Conservation (phyloP, 2,113 vertebrate genomes). For the Hoplias malabaricus region DNA sequence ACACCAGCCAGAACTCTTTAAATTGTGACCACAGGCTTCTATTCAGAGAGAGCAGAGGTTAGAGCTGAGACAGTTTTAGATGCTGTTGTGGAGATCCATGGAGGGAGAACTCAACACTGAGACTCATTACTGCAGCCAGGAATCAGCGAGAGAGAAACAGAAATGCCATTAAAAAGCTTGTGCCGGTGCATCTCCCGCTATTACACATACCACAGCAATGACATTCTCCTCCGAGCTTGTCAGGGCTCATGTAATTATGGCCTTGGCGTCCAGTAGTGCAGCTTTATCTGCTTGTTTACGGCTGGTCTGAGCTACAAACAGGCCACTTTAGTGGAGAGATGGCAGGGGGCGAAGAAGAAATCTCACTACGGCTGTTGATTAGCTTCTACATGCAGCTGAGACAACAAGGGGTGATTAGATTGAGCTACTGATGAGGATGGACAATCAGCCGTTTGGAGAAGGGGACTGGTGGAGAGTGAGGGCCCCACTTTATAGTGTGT, state of each 20-base stretch:
- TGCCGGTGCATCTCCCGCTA: not conserved
- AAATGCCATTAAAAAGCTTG: not conserved
- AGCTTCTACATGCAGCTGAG: slow-evolving; percentile 45
- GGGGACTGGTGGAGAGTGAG: slow-evolving; percentile 31
- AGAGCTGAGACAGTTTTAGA: slow-evolving; percentile 11
- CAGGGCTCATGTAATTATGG: slow-evolving; percentile 1
- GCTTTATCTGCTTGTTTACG: slow-evolving; percentile 26
- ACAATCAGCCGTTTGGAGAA: slow-evolving; percentile 60
- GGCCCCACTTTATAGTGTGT: slow-evolving; percentile 63
- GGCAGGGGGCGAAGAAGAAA: slow-evolving; percentile 1
- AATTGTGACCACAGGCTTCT: slow-evolving; percentile 31
- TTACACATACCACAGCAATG: not conserved
- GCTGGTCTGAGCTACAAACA: slow-evolving; percentile 20
- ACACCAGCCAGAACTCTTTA: slow-evolving; percentile 21
- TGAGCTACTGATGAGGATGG: slow-evolving; percentile 60
- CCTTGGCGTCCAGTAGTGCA: not conserved
- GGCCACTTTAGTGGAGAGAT: slow-evolving; percentile 9
- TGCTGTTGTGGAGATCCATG: not conserved
- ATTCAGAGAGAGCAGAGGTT: slow-evolving; percentile 30
- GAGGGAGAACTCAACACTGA: not conserved
- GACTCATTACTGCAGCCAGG: not conserved
- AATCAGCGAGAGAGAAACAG: not conserved
- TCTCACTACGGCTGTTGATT: slow-evolving; percentile 40
- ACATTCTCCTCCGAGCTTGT: slow-evolving; percentile 16
- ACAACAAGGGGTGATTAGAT: slow-evolving; percentile 55